A percentile compares a stretch with the other conserved stretches of the same genome.
phyloP scores from a whole-genome alignment of 1,140 invertebrate genomes.

The Yoshiicerus persimilis region DNA sequence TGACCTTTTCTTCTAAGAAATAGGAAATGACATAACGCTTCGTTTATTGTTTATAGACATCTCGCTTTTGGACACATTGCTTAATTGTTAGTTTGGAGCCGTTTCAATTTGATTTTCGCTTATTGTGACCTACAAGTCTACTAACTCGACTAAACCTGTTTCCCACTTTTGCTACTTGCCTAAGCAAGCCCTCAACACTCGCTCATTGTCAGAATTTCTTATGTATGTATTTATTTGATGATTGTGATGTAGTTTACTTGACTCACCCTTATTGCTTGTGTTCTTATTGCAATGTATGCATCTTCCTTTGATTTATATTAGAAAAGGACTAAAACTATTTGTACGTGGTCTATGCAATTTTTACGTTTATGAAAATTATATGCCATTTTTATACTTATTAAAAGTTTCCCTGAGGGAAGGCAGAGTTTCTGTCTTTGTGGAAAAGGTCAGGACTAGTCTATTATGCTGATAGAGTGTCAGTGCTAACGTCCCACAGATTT shows the following conservation, averaged over 20 bases:
- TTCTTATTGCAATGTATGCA: no score
- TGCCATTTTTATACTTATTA: neutral
- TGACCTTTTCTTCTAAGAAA: neutral
- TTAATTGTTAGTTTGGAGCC: neutral
- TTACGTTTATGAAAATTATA: no score
- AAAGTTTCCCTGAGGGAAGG: neutral
- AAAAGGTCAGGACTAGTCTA: neutral
- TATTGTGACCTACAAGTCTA: constrained; percentile 9
- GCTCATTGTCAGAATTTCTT: neutral
- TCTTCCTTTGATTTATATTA: neutral
- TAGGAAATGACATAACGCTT: constrained; percentile 10
- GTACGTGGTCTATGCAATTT: neutral
- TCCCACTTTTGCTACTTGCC: neutral
- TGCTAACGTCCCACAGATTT: neutral
- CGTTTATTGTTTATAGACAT: neutral
- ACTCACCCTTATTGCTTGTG: no score
- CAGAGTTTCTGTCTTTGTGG: neutral
- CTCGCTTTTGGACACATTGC: neutral
- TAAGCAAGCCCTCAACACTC: neutral
- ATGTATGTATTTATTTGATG: neutral
- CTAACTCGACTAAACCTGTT: neutral
- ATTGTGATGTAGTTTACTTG: no score
- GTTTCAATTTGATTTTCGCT: neutral
- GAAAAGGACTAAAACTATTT: neutral
- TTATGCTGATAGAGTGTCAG: neutral